These are phyloP conservation scores for Hepsetus odoe DNA, from an alignment of 2,113 vertebrate species.

Conservation along the genomic window DNA sequence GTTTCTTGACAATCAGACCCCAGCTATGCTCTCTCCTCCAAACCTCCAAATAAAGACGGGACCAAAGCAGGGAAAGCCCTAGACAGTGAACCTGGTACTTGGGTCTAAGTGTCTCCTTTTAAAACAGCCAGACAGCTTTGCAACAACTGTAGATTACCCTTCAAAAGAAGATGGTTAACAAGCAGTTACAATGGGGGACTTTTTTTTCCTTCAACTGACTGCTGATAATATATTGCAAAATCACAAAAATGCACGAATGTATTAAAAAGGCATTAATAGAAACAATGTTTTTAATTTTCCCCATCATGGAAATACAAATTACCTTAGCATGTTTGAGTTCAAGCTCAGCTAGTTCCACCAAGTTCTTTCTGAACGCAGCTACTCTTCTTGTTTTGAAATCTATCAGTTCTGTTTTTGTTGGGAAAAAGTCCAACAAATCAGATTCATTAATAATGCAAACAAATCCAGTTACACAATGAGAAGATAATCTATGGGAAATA, in stretches of 20 bases:
- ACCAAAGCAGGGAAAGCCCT: conserved; percentile 82
- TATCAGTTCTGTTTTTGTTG: conserved; percentile 83
- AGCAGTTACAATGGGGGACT: too few species aligned
- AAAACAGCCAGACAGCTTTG: conserved; percentile 94
- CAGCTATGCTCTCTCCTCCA: conserved; percentile 64
- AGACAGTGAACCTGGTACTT: conserved; percentile 67
- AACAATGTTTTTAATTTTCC: not conserved
- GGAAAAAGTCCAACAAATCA: not conserved
- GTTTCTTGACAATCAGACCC: conserved; percentile 71
- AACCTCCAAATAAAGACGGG: conserved; percentile 66
- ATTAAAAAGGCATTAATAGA: not conserved
- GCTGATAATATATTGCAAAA: not conserved
- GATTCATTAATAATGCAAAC: not conserved
- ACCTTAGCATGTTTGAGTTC: conserved; percentile 99
- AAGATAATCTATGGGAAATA: not conserved
- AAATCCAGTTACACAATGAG: not conserved
- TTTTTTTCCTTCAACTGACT: too few species aligned
- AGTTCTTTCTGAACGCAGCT: conserved; percentile 96
- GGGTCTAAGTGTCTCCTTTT: conserved; percentile 91
- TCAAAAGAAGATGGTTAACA: conserved; percentile 55
- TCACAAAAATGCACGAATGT: not conserved
- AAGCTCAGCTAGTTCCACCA: conserved; percentile 97
- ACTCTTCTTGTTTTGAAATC: conserved; percentile 99
- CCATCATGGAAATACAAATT: conserved; percentile 29
- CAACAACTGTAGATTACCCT: conserved; percentile 96